Conservation (phyloP, 2,888 invertebrate species). For the Cantharis nigra region DNA sequence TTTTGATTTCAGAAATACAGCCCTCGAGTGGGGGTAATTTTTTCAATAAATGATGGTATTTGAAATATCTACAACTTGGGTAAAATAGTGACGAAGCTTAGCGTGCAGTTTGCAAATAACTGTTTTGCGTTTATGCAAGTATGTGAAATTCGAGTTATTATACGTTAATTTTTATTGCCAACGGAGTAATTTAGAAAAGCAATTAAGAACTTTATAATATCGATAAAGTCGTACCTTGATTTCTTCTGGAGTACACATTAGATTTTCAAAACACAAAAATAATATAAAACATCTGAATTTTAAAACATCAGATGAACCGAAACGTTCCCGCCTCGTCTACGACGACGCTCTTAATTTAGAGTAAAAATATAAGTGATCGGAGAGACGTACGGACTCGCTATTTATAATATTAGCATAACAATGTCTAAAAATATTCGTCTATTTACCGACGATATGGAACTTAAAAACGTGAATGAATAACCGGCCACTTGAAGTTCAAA, state of each 20-base stretch:
- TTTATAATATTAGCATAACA: conserved; percentile 23
- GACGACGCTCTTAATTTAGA: neutral
- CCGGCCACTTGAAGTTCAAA: neutral
- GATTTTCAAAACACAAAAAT: conserved; percentile 7
- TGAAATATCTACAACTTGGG: neutral
- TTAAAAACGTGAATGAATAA: conserved; percentile 5
- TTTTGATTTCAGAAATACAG: no score
- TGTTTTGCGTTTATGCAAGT: conserved; percentile 42
- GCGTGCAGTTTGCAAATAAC: conserved; percentile 45
- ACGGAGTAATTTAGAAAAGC: conserved; percentile 8
- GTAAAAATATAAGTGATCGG: neutral
- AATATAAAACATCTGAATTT: neutral
- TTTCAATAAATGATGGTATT: neutral
- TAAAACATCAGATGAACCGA: neutral
- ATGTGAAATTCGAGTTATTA: conserved; percentile 31
- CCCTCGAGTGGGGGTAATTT: neutral
- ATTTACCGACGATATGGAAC: conserved; percentile 8
- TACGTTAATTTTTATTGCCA: conserved; percentile 28
- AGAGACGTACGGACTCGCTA: conserved; percentile 6
- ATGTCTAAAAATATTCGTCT: conserved; percentile 21
- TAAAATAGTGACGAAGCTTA: conserved; percentile 18
- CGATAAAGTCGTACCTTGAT: conserved; percentile 51
- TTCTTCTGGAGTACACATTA: conserved; percentile 59
- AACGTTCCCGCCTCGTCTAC: conserved; percentile 10
- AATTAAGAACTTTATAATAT: conserved; percentile 12